Conservation (phyloP, 2,113 vertebrate species). For the Nycticebus coucang region DNA sequence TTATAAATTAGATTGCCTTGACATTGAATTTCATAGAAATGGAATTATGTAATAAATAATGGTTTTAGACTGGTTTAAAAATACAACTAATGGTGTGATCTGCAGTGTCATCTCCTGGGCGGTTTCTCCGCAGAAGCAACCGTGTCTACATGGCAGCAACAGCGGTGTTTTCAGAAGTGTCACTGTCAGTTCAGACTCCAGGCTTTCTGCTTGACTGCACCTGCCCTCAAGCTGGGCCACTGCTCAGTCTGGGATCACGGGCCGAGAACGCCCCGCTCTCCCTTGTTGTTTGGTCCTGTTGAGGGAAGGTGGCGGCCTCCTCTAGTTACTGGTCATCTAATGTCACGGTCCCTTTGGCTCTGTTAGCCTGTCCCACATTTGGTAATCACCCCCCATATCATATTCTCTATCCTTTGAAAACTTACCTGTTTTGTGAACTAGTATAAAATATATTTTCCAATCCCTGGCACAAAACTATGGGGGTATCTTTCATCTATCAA, state of each 20-base stretch:
- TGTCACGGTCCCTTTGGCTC: fast-evolving
- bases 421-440: background rate
- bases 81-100: background rate
- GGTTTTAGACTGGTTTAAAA: background rate
- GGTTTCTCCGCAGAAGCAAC: background rate
- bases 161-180: background rate
- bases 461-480: background rate
- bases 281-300: background rate
- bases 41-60: background rate
- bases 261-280: no score
- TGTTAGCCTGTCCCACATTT: background rate
- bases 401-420: background rate
- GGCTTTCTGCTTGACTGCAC: background rate
- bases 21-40: background rate
- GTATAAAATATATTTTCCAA: background rate
- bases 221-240: no score
- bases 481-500: background rate
- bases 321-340: background rate
- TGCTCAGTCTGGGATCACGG: background rate
- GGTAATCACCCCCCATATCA: background rate
- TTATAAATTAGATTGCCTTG: background rate
- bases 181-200: background rate
- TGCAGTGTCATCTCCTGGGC: no score
- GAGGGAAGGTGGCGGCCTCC: background rate
- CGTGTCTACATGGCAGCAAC: background rate